phyloP scores from a whole-genome alignment of 2,113 vertebrate species.

The Pelecanoides urinatrix region DNA sequence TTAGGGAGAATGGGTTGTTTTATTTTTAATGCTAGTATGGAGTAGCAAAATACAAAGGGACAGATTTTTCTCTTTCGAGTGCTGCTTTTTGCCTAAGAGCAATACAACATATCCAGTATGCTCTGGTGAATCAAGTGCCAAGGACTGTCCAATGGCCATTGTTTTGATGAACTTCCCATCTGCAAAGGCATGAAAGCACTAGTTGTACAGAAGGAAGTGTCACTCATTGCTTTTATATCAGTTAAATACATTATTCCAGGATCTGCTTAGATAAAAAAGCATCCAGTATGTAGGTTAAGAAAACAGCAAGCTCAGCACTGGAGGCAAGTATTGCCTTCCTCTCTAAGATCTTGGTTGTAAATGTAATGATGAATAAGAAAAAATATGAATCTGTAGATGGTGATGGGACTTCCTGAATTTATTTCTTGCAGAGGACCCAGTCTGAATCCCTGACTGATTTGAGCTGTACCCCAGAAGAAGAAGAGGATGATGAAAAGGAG shows the following conservation, averaged over 20 bases:
- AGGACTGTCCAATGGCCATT: not conserved
- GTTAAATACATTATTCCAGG: not conserved
- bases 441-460: conserved; percentile 76
- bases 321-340: not conserved
- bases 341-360: not conserved
- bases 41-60: conserved; percentile 11
- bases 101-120: conserved; percentile 14
- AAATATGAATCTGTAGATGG: not conserved
- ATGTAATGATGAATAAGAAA: not conserved
- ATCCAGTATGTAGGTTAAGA: not conserved
- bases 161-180: conserved; percentile 28
- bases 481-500: conserved; percentile 55
- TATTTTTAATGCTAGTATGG: not conserved
- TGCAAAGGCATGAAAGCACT: conserved; percentile 23
- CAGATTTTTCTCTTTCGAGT: conserved; percentile 44
- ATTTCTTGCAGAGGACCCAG: conserved; percentile 61
- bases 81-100: conserved; percentile 9
- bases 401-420: not conserved
- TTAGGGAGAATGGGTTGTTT: not conserved
- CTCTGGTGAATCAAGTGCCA: not conserved
- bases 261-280: not conserved
- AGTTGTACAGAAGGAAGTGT: not conserved
- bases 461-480: conserved; percentile 68
- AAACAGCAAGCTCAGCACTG: not conserved
- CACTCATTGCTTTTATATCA: not conserved